phyloP scores from a whole-genome alignment of 2,113 vertebrate species.

The Zapus hudsonius region DNA sequence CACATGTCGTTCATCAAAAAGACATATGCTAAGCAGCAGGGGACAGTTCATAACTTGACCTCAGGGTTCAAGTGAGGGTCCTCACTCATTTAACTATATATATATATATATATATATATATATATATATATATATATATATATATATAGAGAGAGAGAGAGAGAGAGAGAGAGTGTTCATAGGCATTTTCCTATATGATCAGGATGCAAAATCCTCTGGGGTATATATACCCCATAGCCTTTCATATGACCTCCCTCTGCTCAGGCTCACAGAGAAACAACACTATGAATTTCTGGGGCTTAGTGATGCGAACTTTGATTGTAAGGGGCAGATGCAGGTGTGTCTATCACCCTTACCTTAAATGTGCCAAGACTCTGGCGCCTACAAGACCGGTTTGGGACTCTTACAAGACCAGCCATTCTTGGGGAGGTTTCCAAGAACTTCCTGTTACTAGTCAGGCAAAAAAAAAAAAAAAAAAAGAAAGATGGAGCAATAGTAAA shows the following conservation, averaged over 20 bases:
- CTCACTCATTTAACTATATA: not conserved
- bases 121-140: too few relatives aligned
- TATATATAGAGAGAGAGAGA: too few relatives aligned
- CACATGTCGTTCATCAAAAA: conserved; percentile 67
- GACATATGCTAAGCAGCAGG: conserved; percentile 73
- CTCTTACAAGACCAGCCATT: conserved; percentile 74
- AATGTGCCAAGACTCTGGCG: conserved; percentile 65
- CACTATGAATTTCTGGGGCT: not conserved
- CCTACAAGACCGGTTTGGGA: conserved; percentile 72
- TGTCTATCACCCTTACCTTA: conserved; percentile 46
- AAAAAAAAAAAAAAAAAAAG: not conserved
- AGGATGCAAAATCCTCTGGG: not conserved
- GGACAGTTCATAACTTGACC: conserved; percentile 60
- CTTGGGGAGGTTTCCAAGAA: conserved; percentile 77
- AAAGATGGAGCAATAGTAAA: conserved; percentile 59
- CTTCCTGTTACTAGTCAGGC: conserved; percentile 72
- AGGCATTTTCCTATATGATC: not conserved
- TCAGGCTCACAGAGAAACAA: not conserved
- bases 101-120: too few relatives aligned
- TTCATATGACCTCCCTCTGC: not conserved
- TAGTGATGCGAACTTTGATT: conserved; percentile 3
- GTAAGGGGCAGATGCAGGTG: conserved; percentile 69
- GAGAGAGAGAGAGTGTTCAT: too few relatives aligned
- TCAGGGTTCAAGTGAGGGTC: not conserved
- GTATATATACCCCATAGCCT: not conserved